Percentiles rank a stretch among this genome's conserved stretches.
phyloP scores from a whole-genome alignment of 2,113 vertebrate species.

The Percopsis transmontana region DNA sequence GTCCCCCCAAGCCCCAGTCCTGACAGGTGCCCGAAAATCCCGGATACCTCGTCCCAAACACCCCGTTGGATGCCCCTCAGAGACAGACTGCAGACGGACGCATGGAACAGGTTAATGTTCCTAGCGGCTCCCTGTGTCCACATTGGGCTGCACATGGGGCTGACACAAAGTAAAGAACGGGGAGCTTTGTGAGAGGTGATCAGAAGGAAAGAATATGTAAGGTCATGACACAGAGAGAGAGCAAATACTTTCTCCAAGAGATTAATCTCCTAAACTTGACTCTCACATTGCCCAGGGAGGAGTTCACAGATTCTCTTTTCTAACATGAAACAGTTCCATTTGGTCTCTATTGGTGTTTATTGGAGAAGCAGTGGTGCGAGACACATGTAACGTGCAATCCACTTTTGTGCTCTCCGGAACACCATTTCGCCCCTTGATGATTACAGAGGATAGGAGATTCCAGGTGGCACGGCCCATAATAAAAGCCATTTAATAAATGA shows the following conservation, averaged over 20 bases:
- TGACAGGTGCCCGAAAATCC: slow-evolving; percentile 45
- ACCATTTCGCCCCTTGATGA: slow-evolving; percentile 2
- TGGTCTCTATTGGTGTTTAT: slow-evolving; percentile 5
- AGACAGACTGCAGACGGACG: slow-evolving; percentile 32
- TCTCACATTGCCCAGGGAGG: slow-evolving; percentile 10
- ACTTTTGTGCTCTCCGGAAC: slow-evolving; percentile 8
- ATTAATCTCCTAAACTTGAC: slow-evolving; percentile 1
- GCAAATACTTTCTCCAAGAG: slow-evolving; percentile 4
- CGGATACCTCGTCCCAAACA: slow-evolving; percentile 39
- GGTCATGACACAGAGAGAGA: slow-evolving; percentile 32
- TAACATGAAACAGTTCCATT: slow-evolving; percentile 1
- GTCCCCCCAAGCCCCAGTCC: slow-evolving; percentile 28
- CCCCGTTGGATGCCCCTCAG: slow-evolving; percentile 34
- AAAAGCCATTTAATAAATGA: slow-evolving; percentile 43
- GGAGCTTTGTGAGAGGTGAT: slow-evolving; percentile 44
- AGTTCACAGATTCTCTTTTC: slow-evolving; percentile 1
- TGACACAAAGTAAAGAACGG: slow-evolving; percentile 40
- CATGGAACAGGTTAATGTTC: slow-evolving; percentile 32
- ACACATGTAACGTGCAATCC: background rate
- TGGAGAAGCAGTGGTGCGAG: slow-evolving; percentile 13
- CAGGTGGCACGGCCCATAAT: slow-evolving; percentile 11
- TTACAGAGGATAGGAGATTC: slow-evolving; percentile 9
- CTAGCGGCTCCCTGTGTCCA: slow-evolving; percentile 38
- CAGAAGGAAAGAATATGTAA: slow-evolving; percentile 37
- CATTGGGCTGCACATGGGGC: slow-evolving; percentile 38